Base-by-base conservation (phyloP, 2,888 invertebrate genomes). In the Lissocephala sabroskyi region DNA sequence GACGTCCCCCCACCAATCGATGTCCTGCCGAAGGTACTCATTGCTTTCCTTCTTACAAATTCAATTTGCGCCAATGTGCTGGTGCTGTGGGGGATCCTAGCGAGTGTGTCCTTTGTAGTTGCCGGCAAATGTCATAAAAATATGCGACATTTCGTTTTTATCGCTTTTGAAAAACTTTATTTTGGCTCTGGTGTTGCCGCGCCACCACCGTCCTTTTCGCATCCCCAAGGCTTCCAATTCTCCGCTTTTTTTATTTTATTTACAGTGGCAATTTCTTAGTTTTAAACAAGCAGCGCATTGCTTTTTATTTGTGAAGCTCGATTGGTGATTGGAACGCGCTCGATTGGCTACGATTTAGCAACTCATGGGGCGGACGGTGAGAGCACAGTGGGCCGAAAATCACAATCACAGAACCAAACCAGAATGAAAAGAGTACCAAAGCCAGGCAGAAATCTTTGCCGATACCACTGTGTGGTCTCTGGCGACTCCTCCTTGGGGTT, bases 71-170 rank as follows among this genome's bases (percentile, higher is more conserved):
- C 49, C 62, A 62, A 52, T 62, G 47, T 56, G 37, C 28, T 4
- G 33, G 9, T 18, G 35, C 29, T 13, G 37, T n/a, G 17, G 18
- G 23, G 42, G 2, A 1, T 4, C 28, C 14, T 28, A 10, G 9
- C 1, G 17, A 11, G 23, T 18, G 41, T 13, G 3, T 41, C n/a
- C 41, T 19, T 5, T 17, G 18, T 30, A 5, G 33, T 45, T 56
- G 54, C 16, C 28, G 48, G 68, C 65, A 71, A 80, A 74, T 82
- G 84, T 83, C 85, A 84, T 82, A 84, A 84, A 84, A 84, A 81
- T 82, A 82, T 85, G 84, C 82, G 84, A 82, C 85, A 84, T 83
- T 84, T 84, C 81, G 82, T 77, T 82, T 84, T 84, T 85, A 85
- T 84, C 82, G 79, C 81, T 79, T 82, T 81, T 78, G 79, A 81